Evolutionary conservation across 2,888 invertebrate genomes (phyloP).

Genomic region (Parascotia fuliginaria): DNA sequence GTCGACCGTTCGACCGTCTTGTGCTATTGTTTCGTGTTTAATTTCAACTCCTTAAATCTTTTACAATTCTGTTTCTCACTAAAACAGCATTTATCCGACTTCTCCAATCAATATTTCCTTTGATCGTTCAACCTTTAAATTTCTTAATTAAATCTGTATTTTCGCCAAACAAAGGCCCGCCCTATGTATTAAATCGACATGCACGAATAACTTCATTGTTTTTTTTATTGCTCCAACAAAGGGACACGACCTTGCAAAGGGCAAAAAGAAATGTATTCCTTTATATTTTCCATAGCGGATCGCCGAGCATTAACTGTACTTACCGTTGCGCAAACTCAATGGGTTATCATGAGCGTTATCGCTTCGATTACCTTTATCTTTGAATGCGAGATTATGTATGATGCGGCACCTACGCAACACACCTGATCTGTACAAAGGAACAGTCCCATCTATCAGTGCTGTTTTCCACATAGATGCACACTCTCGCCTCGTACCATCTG

Average conservation of each 20-base stretch:
- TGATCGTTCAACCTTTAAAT: conserved; percentile 26
- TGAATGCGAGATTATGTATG: conserved; percentile 54
- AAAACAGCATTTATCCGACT: conserved; percentile 6
- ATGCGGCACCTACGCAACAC: conserved; percentile 51
- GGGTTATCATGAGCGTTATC: conserved; percentile 53
- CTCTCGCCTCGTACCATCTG: conserved; percentile 52
- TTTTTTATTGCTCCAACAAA: conserved; percentile 25
- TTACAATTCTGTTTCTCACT: conserved; percentile 6
- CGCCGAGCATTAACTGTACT: conserved; percentile 4
- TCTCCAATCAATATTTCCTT: conserved; percentile 22
- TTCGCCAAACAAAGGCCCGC: conserved; percentile 13
- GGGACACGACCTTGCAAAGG: conserved; percentile 23
- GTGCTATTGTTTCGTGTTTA: conserved; percentile 2
- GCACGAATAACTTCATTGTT: conserved; percentile 30
- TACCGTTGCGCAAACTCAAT: conserved; percentile 50
- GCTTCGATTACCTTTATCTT: conserved; percentile 62
- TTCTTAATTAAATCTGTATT: conserved; percentile 35
- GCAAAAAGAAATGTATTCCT: conserved; percentile 22
- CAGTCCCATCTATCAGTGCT: conserved; percentile 43
- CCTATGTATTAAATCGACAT: conserved; percentile 28
- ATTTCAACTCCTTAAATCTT: conserved; percentile 9
- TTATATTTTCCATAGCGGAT: conserved; percentile 18
- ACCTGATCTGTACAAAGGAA: conserved; percentile 48
- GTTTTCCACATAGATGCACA: conserved; percentile 60
- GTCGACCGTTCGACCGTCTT: neutral